phyloP scores from a whole-genome alignment of 2,888 invertebrate species.

The Orthonychiurus folsomi region DNA sequence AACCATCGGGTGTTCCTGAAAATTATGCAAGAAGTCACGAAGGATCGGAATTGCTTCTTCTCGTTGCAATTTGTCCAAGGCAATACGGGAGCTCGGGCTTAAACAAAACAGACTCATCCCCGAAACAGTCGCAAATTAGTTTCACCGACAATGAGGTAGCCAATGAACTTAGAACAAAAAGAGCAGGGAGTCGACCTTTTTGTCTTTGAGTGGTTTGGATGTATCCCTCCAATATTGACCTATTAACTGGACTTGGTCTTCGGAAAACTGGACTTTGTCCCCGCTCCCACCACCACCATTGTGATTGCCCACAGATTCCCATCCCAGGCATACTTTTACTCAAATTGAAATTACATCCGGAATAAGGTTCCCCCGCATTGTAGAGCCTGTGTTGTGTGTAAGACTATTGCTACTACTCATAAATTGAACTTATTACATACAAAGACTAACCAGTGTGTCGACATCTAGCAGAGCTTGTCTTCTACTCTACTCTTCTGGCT shows the following conservation, averaged over 20 bases:
- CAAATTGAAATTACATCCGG: too few relatives aligned
- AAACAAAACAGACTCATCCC: slow-evolving; percentile 74
- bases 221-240: slow-evolving; percentile 65
- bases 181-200: slow-evolving; percentile 81
- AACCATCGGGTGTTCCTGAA: slow-evolving; percentile 83
- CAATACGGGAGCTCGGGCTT: slow-evolving; percentile 98
- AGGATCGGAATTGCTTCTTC: slow-evolving; percentile 65
- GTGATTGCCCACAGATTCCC: too few relatives aligned
- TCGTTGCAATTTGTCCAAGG: slow-evolving; percentile 93
- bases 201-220: slow-evolving; percentile 67
- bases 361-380: too few relatives aligned
- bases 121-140: slow-evolving; percentile 53
- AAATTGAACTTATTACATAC: too few relatives aligned
- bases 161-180: slow-evolving; percentile 85
- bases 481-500: too few relatives aligned
- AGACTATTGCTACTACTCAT: too few relatives aligned
- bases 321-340: too few relatives aligned
- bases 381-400: too few relatives aligned
- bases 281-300: too few relatives aligned
- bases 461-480: too few relatives aligned
- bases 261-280: too few relatives aligned
- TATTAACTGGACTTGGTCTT: slow-evolving; percentile 44
- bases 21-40: slow-evolving; percentile 64
- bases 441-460: too few relatives aligned
- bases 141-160: slow-evolving; percentile 71